Percentiles rank a stretch among this genome's conserved stretches.
Conservation (phyloP, 2,797 vertebrate genomes). For the Microhierax caerulescens region DNA sequence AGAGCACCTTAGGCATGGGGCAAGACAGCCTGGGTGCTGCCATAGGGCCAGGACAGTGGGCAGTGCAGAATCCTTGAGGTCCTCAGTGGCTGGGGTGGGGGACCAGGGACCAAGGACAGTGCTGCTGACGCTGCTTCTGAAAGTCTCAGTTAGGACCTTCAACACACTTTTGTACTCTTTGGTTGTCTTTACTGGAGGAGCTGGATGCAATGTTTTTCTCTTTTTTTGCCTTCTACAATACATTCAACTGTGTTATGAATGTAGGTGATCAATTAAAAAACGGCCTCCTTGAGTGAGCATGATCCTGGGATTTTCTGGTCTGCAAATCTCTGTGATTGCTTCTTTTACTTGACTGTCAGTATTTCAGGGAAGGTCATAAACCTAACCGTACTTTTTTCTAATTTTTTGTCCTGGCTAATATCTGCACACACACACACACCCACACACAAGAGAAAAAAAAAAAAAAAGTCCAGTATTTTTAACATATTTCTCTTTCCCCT, state of each 20-base stretch:
- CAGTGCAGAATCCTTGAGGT: rapidly evolving
- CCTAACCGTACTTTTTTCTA: neutral
- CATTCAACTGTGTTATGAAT: neutral
- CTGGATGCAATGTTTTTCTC: neutral
- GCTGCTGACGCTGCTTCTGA: neutral
- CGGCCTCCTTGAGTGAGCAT: neutral
- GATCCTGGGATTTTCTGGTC: conserved; percentile 49
- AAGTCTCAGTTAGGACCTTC: neutral
- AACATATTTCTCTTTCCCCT: neutral
- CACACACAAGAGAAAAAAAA: too few species aligned
- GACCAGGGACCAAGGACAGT: neutral
- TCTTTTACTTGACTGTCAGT: neutral
- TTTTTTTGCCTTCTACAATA: neutral
- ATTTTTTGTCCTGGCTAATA: neutral
- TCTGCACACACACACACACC: neutral
- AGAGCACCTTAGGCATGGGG: neutral
- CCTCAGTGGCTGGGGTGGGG: neutral
- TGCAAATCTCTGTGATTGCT: conserved; percentile 5
- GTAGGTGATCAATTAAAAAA: conserved; percentile 26
- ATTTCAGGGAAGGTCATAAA: neutral
- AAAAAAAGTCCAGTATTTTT: neutral
- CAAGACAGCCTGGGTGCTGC: too few species aligned
- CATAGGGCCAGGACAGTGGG: neutral
- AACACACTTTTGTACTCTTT: neutral
- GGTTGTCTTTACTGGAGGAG: neutral